Base-by-base conservation (phyloP, 2,113 vertebrate genomes). In the Syngnathoides biaculeatus region DNA sequence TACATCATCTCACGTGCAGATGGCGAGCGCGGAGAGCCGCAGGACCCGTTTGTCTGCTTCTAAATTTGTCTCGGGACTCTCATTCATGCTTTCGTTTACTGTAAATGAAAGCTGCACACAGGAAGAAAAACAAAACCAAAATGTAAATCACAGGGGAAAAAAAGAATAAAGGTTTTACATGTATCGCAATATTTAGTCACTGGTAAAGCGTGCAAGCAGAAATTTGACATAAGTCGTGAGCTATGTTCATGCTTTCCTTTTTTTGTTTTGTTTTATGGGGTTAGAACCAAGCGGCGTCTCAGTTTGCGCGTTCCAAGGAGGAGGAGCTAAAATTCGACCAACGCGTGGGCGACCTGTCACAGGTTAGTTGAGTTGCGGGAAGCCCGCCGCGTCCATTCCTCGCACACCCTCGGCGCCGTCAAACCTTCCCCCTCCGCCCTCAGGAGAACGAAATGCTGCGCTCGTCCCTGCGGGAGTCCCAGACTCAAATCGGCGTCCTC, bases 371-470 rank as follows among this genome's bases (percentile, higher is more conserved):
- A 43, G 47, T 43, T 27, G 14, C 2, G 19, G 14, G 7, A 27
- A 39, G 30, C 5, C 8, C 19, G 22, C 27, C 68, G 58, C 13
- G n/a, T n/a, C n/a, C n/a, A 8, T 8, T 5, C 30, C 48, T 9
- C 8, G 11, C 42, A 72, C 48, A 3, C 3, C 62, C 12, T 3
- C 0, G 26, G 26, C 27, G 7, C 26, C 14, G 5, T 15, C 8
- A 17, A 5, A 57, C 35, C 26, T 72, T 22, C 61, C 4, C n/a
- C n/a, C n/a, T n/a, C n/a, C n/a, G n/a, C n/a, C n/a, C 22, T 38
- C 11, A 92, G 92, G 91, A 93, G 48, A 94, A 93, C 0, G 71
- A 89, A 40, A 67, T 74, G 59, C 78, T 90, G 24, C 78, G 47
- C 0, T 13, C 43, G 11, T 88, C 81, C 57, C 76, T 92, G 38